Base-by-base conservation (phyloP, 2,888 invertebrate species). In the Selenia dentaria region DNA sequence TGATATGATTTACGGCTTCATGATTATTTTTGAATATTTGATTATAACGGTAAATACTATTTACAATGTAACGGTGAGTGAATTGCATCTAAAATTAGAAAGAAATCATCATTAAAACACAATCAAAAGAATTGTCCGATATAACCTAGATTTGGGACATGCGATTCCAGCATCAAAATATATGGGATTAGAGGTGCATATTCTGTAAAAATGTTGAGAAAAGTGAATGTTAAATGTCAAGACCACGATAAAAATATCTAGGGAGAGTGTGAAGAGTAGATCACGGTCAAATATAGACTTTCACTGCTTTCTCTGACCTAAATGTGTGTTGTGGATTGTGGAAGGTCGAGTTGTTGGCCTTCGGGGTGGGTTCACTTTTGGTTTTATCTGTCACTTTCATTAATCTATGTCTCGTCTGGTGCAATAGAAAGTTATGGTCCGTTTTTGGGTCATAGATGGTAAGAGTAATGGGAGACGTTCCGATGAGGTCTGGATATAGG, bases 281-380 rank as follows among this genome's bases (percentile, higher is more conserved):
- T 85, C 82, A 81, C 70, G 83, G 82, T 73, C 82, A 79, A 73
- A 77, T 71, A 67, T 67, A 69, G 55, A 81, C 87, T 88, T 87
- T 88, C 87, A 74, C 86, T 78, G 68, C 79, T 89, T 88, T 88
- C 88, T 75, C 79, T 52, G 83, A 75, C 87, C 83, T 74, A 81
- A 79, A 74, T 80, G 57, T 48, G 63, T 66, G 65, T 78, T 82
- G 82, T 77, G 71, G 80, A 78, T 78, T 82, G 82, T 77, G 71
- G 80, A 78, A 85, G 85, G 87, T 83, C 79, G 71, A 69, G 68
- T 59, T 46, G 70, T 38, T 57, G 82, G 72, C 88, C 86, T 85
- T 83, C 81, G 60, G 83, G 85, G 79, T 79, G 68, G 67, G 59
- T 52, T 60, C 77, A 85, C 85, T 83, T 75, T 83, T 83, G 62